Evolutionary conservation across 2,797 vertebrate species (phyloP).

Genomic region (Pseudomugil gertrudae): DNA sequence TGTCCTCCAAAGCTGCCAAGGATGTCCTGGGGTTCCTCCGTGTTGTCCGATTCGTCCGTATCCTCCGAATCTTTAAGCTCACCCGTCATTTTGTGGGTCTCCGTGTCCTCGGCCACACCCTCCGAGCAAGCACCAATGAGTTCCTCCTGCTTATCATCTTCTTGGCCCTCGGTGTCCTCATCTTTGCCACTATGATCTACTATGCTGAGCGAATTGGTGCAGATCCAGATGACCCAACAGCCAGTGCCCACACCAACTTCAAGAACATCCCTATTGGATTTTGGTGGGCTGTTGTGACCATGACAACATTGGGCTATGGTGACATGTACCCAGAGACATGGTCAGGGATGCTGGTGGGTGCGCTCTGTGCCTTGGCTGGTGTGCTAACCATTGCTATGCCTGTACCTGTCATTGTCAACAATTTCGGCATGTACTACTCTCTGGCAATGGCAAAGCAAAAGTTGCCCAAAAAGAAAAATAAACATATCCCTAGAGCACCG

Average conservation of each 20-base stretch:
- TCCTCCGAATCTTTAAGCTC: constrained; percentile 99
- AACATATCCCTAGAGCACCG: constrained; percentile 97
- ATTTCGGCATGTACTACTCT: constrained; percentile 99
- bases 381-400: constrained; percentile 99
- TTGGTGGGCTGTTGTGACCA: constrained; percentile 99
- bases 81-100: constrained; percentile 98
- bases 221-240: constrained; percentile 93
- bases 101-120: constrained; percentile 96
- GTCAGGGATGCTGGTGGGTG: constrained; percentile 99
- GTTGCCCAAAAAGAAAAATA: constrained; percentile 99
- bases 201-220: constrained; percentile 98
- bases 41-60: constrained; percentile 96
- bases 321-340: constrained; percentile 99
- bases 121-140: constrained; percentile 98
- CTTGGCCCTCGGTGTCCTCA: constrained; percentile 97
- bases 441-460: constrained; percentile 99
- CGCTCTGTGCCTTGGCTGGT: constrained; percentile 94
- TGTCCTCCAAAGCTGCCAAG: constrained; percentile 98
- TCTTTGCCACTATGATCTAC: constrained; percentile 99
- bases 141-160: constrained; percentile 99
- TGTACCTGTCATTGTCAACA: constrained; percentile 99
- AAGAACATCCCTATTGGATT: constrained; percentile 99
- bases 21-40: constrained; percentile 98
- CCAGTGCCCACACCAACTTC: constrained; percentile 94
- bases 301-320: constrained; percentile 98